Evolutionary conservation across 1,140 invertebrate genomes (phyloP).

Genomic region (Branchinecta lindahli): DNA sequence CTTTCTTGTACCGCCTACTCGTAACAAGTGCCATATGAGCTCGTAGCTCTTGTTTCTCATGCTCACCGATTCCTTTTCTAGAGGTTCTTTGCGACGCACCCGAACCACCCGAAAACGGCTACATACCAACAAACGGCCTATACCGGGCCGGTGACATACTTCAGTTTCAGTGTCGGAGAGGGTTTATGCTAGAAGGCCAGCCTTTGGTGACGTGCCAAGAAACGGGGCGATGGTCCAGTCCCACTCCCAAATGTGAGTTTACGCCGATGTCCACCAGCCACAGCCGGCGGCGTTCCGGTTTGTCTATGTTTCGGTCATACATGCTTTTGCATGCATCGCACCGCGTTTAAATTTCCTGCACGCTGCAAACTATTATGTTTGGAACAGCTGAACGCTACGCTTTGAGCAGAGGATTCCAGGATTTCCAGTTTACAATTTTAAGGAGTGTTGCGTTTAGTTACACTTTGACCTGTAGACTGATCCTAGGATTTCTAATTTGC

Average conservation of each 20-base stretch:
- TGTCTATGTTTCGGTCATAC: not conserved
- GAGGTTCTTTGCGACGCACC: conserved; percentile 59
- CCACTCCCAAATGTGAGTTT: conserved; percentile 61
- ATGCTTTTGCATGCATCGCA: not conserved
- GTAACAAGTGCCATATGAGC: too few species aligned
- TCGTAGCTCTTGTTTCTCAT: not conserved
- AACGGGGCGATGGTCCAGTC: conserved; percentile 67
- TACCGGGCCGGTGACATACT: conserved; percentile 65
- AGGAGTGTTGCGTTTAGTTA: too few species aligned
- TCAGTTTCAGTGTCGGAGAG: conserved; percentile 67
- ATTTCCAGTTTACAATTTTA: too few species aligned
- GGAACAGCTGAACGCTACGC: too few species aligned
- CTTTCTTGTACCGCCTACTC: too few species aligned
- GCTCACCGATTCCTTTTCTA: conserved; percentile 28
- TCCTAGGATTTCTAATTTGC: too few species aligned
- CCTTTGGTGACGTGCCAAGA: conserved; percentile 71
- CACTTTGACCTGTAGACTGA: too few species aligned
- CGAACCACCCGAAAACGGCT: conserved; percentile 52
- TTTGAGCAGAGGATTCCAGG: too few species aligned
- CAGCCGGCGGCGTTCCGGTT: conserved; percentile 7
- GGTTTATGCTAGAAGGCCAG: conserved; percentile 72
- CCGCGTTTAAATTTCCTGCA: not conserved
- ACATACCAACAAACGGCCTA: conserved; percentile 49
- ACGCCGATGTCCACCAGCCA: conserved; percentile 1
- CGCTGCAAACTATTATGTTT: not conserved